Percentiles rank a stretch among this genome's conserved stretches.
phyloP scores from a whole-genome alignment of 2,113 vertebrate genomes.

The Pica pica region DNA sequence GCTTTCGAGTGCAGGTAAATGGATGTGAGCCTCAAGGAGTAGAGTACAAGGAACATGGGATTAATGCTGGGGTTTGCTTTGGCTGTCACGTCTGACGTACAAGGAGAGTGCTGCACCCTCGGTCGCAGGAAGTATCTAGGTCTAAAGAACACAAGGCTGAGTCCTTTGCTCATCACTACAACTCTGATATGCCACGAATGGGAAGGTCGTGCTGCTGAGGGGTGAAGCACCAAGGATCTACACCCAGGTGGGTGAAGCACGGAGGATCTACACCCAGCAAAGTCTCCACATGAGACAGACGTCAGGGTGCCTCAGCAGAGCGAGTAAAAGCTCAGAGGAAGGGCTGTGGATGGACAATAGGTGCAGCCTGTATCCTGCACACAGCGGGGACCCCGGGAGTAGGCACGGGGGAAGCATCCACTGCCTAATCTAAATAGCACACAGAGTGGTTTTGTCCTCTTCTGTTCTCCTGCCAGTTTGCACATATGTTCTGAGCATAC shows the following conservation, averaged over 20 bases:
- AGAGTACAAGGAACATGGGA: constrained; percentile 19
- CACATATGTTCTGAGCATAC: constrained; percentile 58
- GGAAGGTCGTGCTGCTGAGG: background rate
- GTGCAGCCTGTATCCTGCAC: background rate
- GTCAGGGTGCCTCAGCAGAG: background rate
- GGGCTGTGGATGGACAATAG: constrained; percentile 1
- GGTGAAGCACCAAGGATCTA: background rate
- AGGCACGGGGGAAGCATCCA: constrained; percentile 40
- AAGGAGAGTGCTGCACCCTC: constrained; percentile 26
- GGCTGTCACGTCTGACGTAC: background rate
- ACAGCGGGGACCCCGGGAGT: background rate
- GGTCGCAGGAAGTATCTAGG: background rate
- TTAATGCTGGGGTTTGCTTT: constrained; percentile 24
- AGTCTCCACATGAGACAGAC: background rate
- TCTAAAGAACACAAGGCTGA: background rate
- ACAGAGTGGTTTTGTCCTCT: constrained; percentile 58
- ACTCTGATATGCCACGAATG: background rate
- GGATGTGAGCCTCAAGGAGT: constrained; percentile 47
- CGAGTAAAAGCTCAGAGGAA: background rate
- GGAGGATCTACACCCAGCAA: background rate
- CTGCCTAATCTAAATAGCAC: constrained; percentile 51
- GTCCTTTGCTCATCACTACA: background rate
- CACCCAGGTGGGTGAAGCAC: background rate
- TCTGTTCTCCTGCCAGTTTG: constrained; percentile 62
- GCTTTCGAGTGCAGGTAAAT: constrained; percentile 65